Conservation (phyloP, 2,113 vertebrate species). For the Calidris pygmaea region DNA sequence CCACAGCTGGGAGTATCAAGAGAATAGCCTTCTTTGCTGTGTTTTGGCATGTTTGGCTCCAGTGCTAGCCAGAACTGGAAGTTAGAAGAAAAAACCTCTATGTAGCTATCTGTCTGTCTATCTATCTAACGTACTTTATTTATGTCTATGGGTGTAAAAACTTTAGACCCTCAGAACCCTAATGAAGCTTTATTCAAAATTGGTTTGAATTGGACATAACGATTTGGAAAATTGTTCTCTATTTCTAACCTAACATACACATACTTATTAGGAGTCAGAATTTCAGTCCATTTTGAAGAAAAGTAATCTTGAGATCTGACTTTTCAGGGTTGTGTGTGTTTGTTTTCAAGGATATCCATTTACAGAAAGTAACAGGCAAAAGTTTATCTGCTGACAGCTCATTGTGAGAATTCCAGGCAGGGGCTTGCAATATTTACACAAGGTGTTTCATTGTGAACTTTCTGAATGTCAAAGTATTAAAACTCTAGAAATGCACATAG, state of each 20-base stretch:
- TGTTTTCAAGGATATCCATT: conserved; percentile 1
- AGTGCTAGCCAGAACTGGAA: not conserved
- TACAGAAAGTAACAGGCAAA: not conserved
- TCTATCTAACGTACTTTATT: not conserved
- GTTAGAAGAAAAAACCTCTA: not conserved
- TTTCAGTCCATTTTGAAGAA: not conserved
- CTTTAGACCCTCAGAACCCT: not conserved
- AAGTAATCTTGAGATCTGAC: not conserved
- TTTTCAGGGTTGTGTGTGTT: not conserved
- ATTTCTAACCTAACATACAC: not conserved
- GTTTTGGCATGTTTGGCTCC: not conserved
- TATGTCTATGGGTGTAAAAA: not conserved
- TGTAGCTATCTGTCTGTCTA: not conserved
- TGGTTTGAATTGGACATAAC: not conserved
- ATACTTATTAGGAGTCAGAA: not conserved
- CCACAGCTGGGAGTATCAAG: conserved; percentile 16
- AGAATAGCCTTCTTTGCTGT: not conserved
- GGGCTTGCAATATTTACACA: conserved; percentile 36
- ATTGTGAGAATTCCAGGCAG: conserved; percentile 50
- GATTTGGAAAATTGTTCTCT: not conserved
- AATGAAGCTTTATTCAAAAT: not conserved
- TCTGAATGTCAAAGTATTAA: not conserved
- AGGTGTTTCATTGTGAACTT: conserved; percentile 62
- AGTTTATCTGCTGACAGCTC: conserved; percentile 55
- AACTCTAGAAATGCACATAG: not conserved